Evolutionary conservation across 2,113 vertebrate genomes (phyloP), one percentile per base, ranked within the genome.

Genomic region (Bos indicus): DNA sequence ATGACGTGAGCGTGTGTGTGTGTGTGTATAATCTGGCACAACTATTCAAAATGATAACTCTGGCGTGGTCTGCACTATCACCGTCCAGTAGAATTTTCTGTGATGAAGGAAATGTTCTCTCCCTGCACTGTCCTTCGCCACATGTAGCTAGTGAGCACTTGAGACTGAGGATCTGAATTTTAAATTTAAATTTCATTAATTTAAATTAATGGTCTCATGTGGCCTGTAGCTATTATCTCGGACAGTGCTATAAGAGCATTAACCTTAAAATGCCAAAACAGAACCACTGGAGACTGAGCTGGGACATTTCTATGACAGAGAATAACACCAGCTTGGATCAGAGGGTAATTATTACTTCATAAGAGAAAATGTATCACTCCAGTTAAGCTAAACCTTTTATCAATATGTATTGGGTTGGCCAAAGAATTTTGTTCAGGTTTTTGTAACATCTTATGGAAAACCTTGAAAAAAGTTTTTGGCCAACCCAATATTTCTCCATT

Each of bases 1-100:
- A 59, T 16, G 12, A 7, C 6, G 30, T 15, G 78, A 48, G 48
- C 1, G 2, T 7, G 25, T 9, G 30, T 7, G 28, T 23, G 7
- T 36, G 5, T 28, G 43, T 74, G 36, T 26, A 3, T 36, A 10
- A 48, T 52, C 48, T 21, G 33, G 51, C 19, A 13, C 57, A 46
- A 7, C 13, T 19, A 4, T 1, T 16, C 6, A 11, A 17, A 78
- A 62, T 0, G 10, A 60, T 33, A 10, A 3, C 26, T 46, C 56
- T 88, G 6, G 10, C 3, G 0, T 2, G 7, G 85, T 36, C 40
- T 43, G 2, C 8, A 12, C 15, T 30, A 6, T 19, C 0, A 0
- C 43, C 0, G 2, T 19, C 60, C 43, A 2, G 1, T 1, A 26
- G 74, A 86, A 56, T 57, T 46, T 62, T 54, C 90, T 23, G 33